Base-by-base conservation (phyloP, 2,797 vertebrate species). In the Antrozous pallidus region DNA sequence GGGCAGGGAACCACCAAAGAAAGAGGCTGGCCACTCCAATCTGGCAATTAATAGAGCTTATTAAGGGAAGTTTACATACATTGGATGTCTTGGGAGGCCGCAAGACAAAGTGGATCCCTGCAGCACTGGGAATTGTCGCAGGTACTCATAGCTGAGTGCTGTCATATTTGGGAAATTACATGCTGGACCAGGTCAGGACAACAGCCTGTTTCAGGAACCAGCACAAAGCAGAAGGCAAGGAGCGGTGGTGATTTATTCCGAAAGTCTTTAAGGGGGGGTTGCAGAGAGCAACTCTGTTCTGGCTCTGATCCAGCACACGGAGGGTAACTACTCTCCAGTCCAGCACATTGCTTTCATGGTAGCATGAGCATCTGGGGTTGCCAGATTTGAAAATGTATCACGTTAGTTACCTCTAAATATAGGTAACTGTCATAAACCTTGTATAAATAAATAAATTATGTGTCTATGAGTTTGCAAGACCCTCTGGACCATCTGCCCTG, bases 401-500 rank as follows among this genome's bases (percentile, higher is more conserved):
- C 12, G 1, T 31, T 61, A 31, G 28, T 84, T 28, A 75, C 74
- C 33, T 92, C 84, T 69, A 94, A 81, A 65, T 90, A 58, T n/a
- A 88, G 45, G 38, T 54, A 90, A 93, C n/a, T 63, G 38, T 74
- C 26, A 11, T 74, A 45, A 92, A 85, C 36, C 90, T 93, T 26
- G 38, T 45, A 36, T 28, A 61, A n/a, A 33, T 18, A n/a, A 61
- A 56, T 18, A 73, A 5, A 45, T 40, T 6, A 77, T 2, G 5
- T 95, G 8, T 74, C 26, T 82, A 11, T 74, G 40, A 36, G 4
- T 89, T 92, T 93, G 24, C 36, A 95, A 96, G 58, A 84, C 45
- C 10, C 24, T 78, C 49, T 82, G 28, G 58, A 84, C 45, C 10
- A 20, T 78, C 49, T 82, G 28, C 28, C 78, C 63, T 74, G 3